Base-by-base conservation (phyloP, 2,888 invertebrate species). In the Augochlorella aurata region DNA sequence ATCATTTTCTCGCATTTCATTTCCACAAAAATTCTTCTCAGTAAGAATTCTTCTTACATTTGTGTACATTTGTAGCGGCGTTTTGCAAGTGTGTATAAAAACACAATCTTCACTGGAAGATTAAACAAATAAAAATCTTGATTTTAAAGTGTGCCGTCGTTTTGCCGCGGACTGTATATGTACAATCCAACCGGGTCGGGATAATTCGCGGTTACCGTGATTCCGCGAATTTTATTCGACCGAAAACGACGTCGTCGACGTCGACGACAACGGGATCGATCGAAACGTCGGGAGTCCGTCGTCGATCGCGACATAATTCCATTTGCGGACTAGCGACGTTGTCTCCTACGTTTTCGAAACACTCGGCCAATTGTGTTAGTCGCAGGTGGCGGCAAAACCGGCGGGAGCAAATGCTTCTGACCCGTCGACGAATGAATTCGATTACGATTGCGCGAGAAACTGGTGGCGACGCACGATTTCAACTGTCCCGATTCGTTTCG, bases 381-480 rank as follows among this genome's bases (percentile, higher is more conserved):
- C 67, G 67, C 74, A 71, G 49, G 68, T 81, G 81, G 47, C 74
- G 54, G 65, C 67, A 66, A 63, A 81, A 81, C 77, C 71, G 54
- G 67, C 54, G 18, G 61, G 47, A n/a, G 63, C 38, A 54, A 77
- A 79, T 85, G 54, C 65, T 73, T 74, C 49, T 58, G 69, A 29
- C 44, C 9, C 49, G 38, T 2, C 16, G 65, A n/a, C 49, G 29
- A 65, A 66, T 61, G 49, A 49, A 82, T 58, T 82, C 74, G 76
- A 76, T 75, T 80, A 73, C 29, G 16, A 58, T 76, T 65, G 69
- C 45, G 49, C 24, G 16, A 21, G n/a, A 24, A 45, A 71, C 24
- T 50, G 24, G 18, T 47, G 14, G 24, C 58, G 16, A 47, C 61
- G 61, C 16, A 16, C 9, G 29, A 24, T 29, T 58, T 58, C 5